phyloP scores from a whole-genome alignment of 2,797 vertebrate genomes.

The Lemur catta region DNA sequence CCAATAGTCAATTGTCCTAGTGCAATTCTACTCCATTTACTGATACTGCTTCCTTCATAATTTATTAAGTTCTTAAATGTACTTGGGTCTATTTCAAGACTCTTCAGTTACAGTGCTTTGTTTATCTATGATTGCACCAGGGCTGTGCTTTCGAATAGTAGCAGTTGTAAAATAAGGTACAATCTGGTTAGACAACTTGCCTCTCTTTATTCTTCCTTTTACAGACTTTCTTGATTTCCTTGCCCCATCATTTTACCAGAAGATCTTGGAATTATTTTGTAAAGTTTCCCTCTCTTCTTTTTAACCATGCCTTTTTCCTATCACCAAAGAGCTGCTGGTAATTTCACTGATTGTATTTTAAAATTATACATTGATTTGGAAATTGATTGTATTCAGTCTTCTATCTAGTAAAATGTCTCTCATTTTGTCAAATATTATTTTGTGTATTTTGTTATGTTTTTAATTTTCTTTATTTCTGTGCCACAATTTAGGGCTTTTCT shows the following conservation, averaged over 20 bases:
- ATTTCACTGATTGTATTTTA: background rate
- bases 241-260: background rate
- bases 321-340: background rate
- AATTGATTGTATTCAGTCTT: conserved; percentile 24
- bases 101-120: background rate
- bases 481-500: background rate
- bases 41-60: background rate
- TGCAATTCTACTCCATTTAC: background rate
- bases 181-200: background rate
- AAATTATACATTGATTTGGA: background rate
- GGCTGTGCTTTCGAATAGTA: background rate
- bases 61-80: conserved; percentile 57
- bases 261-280: background rate
- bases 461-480: conserved; percentile 44
- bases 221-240: background rate
- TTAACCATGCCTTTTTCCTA: background rate
- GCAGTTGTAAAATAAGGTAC: background rate
- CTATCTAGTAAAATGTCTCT: background rate
- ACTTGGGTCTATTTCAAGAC: conserved; percentile 4
- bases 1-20: conserved; percentile 8
- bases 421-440: conserved; percentile 36
- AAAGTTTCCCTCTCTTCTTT: background rate
- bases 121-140: background rate
- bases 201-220: background rate
- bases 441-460: background rate